A percentile compares a stretch with the other conserved stretches of the same genome.
These are phyloP conservation scores for Bombyx mandarina DNA, from an alignment of 1,140 invertebrate species.

Conservation along the genomic window DNA sequence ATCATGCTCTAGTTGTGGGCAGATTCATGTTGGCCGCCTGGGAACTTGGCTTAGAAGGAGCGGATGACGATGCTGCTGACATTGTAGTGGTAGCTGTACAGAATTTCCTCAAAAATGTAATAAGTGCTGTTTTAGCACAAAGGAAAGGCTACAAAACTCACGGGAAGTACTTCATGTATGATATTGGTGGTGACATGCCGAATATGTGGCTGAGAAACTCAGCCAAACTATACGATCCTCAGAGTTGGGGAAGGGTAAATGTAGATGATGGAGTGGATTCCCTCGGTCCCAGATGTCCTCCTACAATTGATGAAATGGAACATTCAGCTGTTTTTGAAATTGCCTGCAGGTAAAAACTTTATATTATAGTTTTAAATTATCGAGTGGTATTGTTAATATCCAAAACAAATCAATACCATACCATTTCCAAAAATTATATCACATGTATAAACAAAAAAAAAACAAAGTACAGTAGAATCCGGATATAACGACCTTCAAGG, in stretches of 20 bases:
- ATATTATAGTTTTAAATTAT: constrained; percentile 2
- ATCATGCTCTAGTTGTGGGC: constrained; percentile 82
- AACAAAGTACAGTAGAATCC: too few species aligned
- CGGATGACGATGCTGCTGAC: constrained; percentile 82
- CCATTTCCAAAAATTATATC: too few species aligned
- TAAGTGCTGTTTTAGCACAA: constrained; percentile 79
- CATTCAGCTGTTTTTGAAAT: constrained; percentile 59
- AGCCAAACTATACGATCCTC: constrained; percentile 54
- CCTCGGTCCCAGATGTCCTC: constrained; percentile 58
- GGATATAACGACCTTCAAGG: too few species aligned
- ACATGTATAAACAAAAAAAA: too few species aligned
- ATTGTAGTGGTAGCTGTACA: constrained; percentile 80
- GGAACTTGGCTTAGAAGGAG: constrained; percentile 85
- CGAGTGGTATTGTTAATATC: too few species aligned
- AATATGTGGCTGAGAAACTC: constrained; percentile 80
- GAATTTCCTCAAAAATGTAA: constrained; percentile 83
- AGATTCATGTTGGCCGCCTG: constrained; percentile 85
- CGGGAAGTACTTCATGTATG: constrained; percentile 79
- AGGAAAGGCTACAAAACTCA: constrained; percentile 80
- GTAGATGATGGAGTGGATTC: constrained; percentile 66
- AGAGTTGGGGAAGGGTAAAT: constrained; percentile 62
- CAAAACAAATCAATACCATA: too few species aligned
- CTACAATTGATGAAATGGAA: constrained; percentile 68
- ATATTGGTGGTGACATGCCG: constrained; percentile 78
- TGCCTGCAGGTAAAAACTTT: constrained; percentile 51